Evolutionary conservation across 2,797 vertebrate species (phyloP), one percentile per base, ranked within the genome.

Genomic region (Parambassis ranga): DNA sequence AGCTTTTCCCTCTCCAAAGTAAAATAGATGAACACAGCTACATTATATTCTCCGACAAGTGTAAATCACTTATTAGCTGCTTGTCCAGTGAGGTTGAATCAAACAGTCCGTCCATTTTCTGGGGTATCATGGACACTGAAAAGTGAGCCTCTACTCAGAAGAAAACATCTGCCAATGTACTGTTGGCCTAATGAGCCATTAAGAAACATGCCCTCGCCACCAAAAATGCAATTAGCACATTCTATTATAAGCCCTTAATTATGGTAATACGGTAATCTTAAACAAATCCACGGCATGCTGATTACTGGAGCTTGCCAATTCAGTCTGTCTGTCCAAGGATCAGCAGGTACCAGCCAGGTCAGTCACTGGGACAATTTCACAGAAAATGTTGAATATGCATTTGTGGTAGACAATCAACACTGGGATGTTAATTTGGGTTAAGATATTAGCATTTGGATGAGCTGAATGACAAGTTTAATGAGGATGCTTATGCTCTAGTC

Each of bases 221-320:
- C 89, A 91, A 93, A 93, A 93, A 94, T 90, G 88, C 90, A 93
- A 93, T 93, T 94, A 94, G 90, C 87, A 90, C 91, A 93, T 93
- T 91, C 91, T 91, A 90, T 91, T 89, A 91, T 91, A 91, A 93
- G 83, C 90, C 90, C 81, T 91, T 92, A 91, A 93, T 94, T 93
- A 93, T 93, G 91, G 79, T 92, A 93, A 92, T 92, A 80, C 69
- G 36, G 47, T 90, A 89, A 90, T 91, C 90, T 93, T 92, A 92
- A 92, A 93, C 91, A 92, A 92, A 93, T 88, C 88, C 91, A 90
- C 90, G 89, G 86, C 89, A 88, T 85, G 89, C 75, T 89, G 89
- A 92, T 93, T 91, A 90, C 85, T 71, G 75, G 56, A 56, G 81
- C 81, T 86, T 51, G 71, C 86, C 79, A 83, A 88, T 89, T 89